Evolutionary conservation across 1,140 invertebrate species (phyloP).

Genomic region (Neodiprion lecontei): DNA sequence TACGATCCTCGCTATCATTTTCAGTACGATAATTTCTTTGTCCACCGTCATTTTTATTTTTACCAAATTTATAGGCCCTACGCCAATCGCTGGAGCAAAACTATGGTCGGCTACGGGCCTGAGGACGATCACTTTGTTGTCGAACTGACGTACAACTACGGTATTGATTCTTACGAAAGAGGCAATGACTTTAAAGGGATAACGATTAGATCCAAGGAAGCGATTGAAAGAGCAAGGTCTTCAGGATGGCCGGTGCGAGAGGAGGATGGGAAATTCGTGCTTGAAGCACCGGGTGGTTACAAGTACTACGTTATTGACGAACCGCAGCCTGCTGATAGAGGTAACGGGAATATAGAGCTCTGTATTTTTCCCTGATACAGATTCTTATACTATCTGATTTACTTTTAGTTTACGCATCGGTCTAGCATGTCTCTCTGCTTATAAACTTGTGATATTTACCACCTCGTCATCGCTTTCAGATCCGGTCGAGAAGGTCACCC

Average conservation of each 20-base stretch:
- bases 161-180: conserved; percentile 81
- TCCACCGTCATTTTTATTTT: conserved; percentile 6
- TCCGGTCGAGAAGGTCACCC: conserved; percentile 82
- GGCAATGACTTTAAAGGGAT: conserved; percentile 93
- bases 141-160: conserved; percentile 98
- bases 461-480: conserved; percentile 63
- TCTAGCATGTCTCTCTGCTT: neutral
- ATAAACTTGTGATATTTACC: conserved; percentile 20
- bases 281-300: conserved; percentile 91
- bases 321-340: conserved; percentile 68
- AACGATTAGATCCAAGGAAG: conserved; percentile 81
- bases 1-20: neutral
- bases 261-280: conserved; percentile 64
- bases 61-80: conserved; percentile 77
- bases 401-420: conserved; percentile 12
- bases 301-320: conserved; percentile 83
- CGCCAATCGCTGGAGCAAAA: conserved; percentile 98
- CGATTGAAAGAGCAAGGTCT: conserved; percentile 74
- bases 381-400: conserved; percentile 22
- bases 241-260: conserved; percentile 72
- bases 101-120: conserved; percentile 97
- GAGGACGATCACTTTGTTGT: conserved; percentile 96
- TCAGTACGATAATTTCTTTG: neutral
- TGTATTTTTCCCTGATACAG: conserved; percentile 29
- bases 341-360: conserved; percentile 47